Base-by-base conservation (phyloP, 2,797 vertebrate genomes). In the Spheniscus humboldti region DNA sequence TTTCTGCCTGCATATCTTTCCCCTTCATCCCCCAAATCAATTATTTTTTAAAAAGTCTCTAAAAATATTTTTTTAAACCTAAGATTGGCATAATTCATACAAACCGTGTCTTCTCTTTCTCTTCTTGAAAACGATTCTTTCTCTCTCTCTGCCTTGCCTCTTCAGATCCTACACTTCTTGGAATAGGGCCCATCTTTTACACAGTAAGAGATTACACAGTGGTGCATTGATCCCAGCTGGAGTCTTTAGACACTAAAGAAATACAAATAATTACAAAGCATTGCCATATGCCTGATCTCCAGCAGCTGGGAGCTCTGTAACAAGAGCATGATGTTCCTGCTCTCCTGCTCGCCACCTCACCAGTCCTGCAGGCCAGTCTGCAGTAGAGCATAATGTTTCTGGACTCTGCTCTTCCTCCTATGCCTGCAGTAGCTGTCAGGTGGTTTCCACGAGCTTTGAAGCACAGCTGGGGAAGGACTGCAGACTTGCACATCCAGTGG, bases 201-300 rank as follows among this genome's bases (percentile, higher is more conserved):
- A 77, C 23, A 28, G 23, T 33, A 25, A 64, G 66, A 84, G 28
- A 78, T 28, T 56, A 63, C 14, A 25, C 25, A 55, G 16, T 31
- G 13, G 39, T 73, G 6, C 57, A 75, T 22, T 60, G 48, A 92
- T 84, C 35, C 15, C 48, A 90, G 63, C 18, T 87, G 56, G 45
- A 73, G 56, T 37, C 39, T 88, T 84, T 86, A 75, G 31, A 39
- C 28, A 37, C 18, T 56, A 31, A 87, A 60, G 28, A 93, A 87
- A 88, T 37, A 92, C 15, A 95, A 86, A 90, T 72, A 93, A 95
- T 79, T 79, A 41, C 67, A 87, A 82, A 95, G 59, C 27, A 41
- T 31, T 76, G 45, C 35, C 90, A 73, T 37, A 28, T 89, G 50
- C 41, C 52, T 67, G 18, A 69, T 71, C 9, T 81, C 27, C 30